Percentiles rank a stretch among this genome's conserved stretches.
Evolutionary conservation across 2,888 invertebrate species (phyloP).

Genomic region (Dryobota labecula): DNA sequence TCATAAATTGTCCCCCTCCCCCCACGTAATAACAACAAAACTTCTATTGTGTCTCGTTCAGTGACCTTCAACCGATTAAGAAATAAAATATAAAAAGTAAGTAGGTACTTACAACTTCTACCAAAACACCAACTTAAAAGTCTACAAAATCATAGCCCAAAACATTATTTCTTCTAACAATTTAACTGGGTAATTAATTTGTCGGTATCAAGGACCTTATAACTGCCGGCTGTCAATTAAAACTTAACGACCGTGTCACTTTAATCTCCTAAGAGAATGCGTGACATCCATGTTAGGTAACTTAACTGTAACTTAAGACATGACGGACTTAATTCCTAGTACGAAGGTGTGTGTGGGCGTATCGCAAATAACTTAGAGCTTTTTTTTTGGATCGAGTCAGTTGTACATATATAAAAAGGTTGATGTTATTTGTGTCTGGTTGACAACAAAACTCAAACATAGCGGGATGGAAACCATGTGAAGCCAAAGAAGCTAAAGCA

Average conservation of each 20-base stretch:
- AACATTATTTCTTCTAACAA: neutral
- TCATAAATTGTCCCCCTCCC: too few species aligned
- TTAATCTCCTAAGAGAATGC: conserved; percentile 31
- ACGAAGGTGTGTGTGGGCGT: conserved; percentile 46
- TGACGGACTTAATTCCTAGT: conserved; percentile 42
- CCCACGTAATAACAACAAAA: too few species aligned
- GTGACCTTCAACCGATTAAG: too few species aligned
- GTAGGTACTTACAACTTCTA: too few species aligned
- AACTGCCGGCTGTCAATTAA: conserved; percentile 47
- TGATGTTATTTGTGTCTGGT: neutral
- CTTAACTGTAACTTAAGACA: conserved; percentile 47
- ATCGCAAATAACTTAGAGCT: neutral
- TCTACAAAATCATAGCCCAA: too few species aligned
- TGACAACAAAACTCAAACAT: neutral
- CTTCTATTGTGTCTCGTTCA: too few species aligned
- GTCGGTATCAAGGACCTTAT: neutral
- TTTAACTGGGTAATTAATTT: neutral
- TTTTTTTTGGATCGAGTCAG: conserved; percentile 15
- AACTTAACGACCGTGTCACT: conserved; percentile 45
- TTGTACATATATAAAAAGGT: conserved; percentile 8
- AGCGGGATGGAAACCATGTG: neutral
- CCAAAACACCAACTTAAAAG: too few species aligned
- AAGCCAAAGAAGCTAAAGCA: neutral
- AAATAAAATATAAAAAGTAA: too few species aligned
- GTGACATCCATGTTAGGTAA: conserved; percentile 49